These are phyloP conservation scores for Dipodomys merriami DNA, from an alignment of 2,113 vertebrate genomes.

Conservation along the genomic window DNA sequence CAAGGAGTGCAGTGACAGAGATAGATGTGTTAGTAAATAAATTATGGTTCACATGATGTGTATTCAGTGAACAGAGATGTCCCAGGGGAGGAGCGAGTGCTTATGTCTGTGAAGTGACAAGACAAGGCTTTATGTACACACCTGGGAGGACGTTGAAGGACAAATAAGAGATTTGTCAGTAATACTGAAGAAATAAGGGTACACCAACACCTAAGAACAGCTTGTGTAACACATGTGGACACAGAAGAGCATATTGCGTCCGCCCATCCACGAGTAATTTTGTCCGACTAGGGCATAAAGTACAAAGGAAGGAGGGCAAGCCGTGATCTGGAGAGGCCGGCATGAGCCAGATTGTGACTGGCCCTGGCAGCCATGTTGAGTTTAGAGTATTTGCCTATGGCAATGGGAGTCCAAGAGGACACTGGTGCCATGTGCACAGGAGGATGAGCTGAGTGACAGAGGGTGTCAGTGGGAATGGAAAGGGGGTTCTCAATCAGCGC, in stretches of 20 bases:
- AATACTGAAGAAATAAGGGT: neutral
- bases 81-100: neutral
- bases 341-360: neutral
- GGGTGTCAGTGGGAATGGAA: neutral
- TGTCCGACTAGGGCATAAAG: conserved; percentile 31
- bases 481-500: neutral
- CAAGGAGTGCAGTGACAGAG: conserved; percentile 14
- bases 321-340: neutral
- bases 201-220: conserved; percentile 28
- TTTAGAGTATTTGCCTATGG: neutral
- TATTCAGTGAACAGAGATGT: neutral
- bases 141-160: conserved; percentile 45
- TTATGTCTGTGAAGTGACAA: neutral
- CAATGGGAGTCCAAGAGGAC: neutral
- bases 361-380: neutral
- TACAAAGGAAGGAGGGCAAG: conserved; percentile 11
- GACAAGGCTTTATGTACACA: conserved; percentile 3
- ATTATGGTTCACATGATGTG: neutral
- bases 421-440: neutral
- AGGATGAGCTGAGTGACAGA: neutral
- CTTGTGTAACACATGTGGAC: neutral
- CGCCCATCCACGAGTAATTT: conserved; percentile 24
- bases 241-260: conserved; percentile 30
- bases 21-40: conserved; percentile 30
- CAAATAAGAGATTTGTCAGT: conserved; percentile 24